A percentile compares a stretch with the other conserved stretches of the same genome.
phyloP scores from a whole-genome alignment of 1,140 invertebrate species.

The Aporrectodea caliginosa region DNA sequence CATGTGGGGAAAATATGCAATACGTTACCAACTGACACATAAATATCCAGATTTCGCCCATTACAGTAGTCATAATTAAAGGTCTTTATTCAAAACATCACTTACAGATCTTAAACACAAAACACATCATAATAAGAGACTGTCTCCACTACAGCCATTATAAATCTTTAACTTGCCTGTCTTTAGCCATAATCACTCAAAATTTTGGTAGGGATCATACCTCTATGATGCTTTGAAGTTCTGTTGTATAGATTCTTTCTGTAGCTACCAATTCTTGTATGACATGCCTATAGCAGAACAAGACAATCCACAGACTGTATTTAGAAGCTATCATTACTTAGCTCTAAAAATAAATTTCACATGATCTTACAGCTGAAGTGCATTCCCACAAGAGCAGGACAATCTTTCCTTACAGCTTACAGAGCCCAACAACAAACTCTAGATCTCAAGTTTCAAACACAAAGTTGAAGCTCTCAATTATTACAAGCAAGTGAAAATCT shows the following conservation, averaged over 20 bases:
- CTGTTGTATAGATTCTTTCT: constrained; percentile 93
- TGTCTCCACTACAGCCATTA: background rate
- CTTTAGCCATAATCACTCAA: background rate
- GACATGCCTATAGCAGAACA: constrained; percentile 66
- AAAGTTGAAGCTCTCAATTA: too few species aligned
- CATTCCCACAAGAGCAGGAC: background rate
- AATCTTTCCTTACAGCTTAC: too few species aligned
- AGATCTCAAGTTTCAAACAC: too few species aligned
- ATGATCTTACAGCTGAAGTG: background rate
- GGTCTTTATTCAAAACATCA: too few species aligned
- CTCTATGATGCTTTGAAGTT: constrained; percentile 84
- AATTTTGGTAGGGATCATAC: constrained; percentile 52
- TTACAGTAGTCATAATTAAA: background rate
- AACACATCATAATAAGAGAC: background rate
- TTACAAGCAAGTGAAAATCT: too few species aligned
- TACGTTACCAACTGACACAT: background rate
- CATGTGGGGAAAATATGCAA: background rate
- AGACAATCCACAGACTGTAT: background rate
- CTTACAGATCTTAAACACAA: background rate
- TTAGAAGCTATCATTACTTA: background rate
- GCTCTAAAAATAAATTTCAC: background rate
- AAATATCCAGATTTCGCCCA: background rate
- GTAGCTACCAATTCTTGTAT: constrained; percentile 96
- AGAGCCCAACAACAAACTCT: too few species aligned
- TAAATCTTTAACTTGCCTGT: background rate